phyloP scores from a whole-genome alignment of 2,113 vertebrate species.

The Dasypus novemcinctus region DNA sequence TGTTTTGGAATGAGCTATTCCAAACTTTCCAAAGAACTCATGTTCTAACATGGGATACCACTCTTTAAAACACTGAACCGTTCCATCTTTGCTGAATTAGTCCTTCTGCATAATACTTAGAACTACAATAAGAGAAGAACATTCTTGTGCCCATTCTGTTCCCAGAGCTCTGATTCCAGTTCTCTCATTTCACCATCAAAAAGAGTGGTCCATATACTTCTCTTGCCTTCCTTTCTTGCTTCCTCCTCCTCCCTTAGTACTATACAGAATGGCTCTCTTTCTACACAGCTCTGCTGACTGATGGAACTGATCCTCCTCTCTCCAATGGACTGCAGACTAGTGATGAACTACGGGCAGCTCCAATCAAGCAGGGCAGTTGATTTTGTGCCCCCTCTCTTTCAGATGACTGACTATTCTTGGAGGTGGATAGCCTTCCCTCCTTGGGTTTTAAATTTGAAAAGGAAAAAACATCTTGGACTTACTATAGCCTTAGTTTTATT shows the following conservation, averaged over 20 bases:
- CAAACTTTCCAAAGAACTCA: not conserved
- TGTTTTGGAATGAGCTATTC: not conserved
- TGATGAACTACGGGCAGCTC: not conserved
- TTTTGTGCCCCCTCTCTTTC: not conserved
- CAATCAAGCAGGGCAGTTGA: not conserved
- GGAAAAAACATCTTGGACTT: not conserved
- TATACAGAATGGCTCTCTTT: not conserved
- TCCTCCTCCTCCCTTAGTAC: not conserved
- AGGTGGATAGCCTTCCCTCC: not conserved
- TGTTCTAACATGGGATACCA: not conserved
- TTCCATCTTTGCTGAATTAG: not conserved
- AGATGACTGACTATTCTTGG: not conserved
- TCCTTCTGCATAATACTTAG: not conserved
- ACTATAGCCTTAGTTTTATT: not conserved
- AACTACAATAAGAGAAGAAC: not conserved
- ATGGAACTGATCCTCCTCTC: not conserved
- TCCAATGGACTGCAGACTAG: not conserved
- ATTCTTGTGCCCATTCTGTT: not conserved
- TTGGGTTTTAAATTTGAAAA: constrained; percentile 37
- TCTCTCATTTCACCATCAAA: not conserved
- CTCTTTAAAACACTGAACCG: not conserved
- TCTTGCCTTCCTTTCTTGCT: not conserved
- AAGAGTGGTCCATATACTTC: not conserved
- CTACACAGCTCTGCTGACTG: not conserved
- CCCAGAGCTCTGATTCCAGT: not conserved